Base-by-base conservation (phyloP, 1,140 invertebrate species). In the Gryon sp. region DNA sequence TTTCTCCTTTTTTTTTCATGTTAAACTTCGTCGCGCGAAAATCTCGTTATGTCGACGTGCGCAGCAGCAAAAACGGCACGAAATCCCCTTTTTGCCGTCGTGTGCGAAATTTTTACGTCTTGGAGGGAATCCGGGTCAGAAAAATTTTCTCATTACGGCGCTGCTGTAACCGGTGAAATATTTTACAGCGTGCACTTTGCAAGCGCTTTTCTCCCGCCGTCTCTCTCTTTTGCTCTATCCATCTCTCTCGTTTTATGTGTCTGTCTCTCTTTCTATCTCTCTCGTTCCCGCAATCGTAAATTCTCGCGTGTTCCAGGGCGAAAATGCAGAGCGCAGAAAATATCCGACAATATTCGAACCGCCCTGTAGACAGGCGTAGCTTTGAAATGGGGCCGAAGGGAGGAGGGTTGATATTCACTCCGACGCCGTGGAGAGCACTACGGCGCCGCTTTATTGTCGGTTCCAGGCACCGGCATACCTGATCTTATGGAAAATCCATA, bases 401-500 rank as follows among this genome's bases (percentile, higher is more conserved):
- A 66, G 60, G 70, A 79, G 75, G 77, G 77, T 68, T 68, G 73
- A 59, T 76, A 57, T 80, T 78, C 60, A 73, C 72, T 74, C 38
- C 68, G n/a, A n/a, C n/a, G 72, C 32, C 59, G 59, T 72, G 55
- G 32, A 78, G 68, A 55, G 63, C 66, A 78, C 80, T 73, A 63
- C 52, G 80, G 73, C 80, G 73, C 83, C 80, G 82, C 81, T 82
- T 84, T 84, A 86, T 85, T 83, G 79, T 82, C 81, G 80, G 81
- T 82, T 85, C 76, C 81, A 84, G 83, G 83, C 86, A 86, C 79
- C 69, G 74, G 76, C 75, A 79, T 84, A 85, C 85, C 83, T 84
- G 83, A 83, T 86, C 85, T 85, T 86, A 86, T 86, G 83, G 84
- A 82, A 86, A 87, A 87, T 87, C 84, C 82, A 86, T 86, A 86